Evolutionary conservation across 2,888 invertebrate species (phyloP), one percentile per base, ranked within the genome.

Genomic region (Phlogophora meticulosa): DNA sequence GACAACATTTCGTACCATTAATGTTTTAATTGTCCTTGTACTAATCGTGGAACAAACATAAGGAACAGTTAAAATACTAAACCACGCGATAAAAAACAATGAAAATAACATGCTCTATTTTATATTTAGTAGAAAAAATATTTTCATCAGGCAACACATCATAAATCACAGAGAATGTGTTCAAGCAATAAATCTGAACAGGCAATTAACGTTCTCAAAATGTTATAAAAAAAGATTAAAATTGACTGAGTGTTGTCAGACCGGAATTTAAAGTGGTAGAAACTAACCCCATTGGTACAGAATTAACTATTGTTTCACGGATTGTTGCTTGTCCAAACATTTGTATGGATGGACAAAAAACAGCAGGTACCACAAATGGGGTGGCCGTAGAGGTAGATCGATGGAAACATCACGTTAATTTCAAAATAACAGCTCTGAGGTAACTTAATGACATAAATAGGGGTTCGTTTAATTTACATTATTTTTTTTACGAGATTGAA

Each of bases 291-390:
- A 87, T 84, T 74, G 64, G 70, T 66, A 67, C 60, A 36, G 64
- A 78, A 92, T 91, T 90, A 91, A 91, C 90, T 91, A 94, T 95
- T 94, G 94, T 94, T 94, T 92, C 90, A 91, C 86, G 86, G 89
- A 88, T 89, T 91, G 91, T 90, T 92, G 87, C 90, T 88, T 91
- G 88, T 91, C 88, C 88, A 94, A 94, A 94, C 93, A 94, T 82
- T 79, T 76, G 83, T 76, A 84, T 80, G 85, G 87, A 87, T 82
- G 58, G 92, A 94, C 90, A 94, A 95, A 94, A 95, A 94, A 94
- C 92, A 94, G 90, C 94, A 94, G 95, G 95, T 94, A 94, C 81
- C 67, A 67, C 53, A 65, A 75, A 76, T 75, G 56, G 82, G 77
- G 64, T 78, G 76, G 77, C 65, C 78, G 48, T 57, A 64, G 85